Percentiles rank a stretch among this genome's conserved stretches.
Conservation (phyloP, 2,113 vertebrate species). For the Podarcis cretensis region DNA sequence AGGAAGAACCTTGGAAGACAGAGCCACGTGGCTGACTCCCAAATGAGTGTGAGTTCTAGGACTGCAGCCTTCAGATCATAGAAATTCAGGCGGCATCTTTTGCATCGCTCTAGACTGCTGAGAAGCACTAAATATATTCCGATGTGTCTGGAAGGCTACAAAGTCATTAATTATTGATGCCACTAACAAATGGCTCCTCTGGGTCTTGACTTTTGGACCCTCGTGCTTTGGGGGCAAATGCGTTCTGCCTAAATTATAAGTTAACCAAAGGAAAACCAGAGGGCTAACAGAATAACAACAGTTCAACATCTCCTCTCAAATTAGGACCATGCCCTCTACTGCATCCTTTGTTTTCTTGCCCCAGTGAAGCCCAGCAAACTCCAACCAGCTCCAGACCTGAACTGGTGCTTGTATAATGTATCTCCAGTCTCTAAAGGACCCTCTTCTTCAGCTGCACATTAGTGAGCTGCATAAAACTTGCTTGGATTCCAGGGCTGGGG, state of each 20-base stretch:
- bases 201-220: constrained; percentile 20
- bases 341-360: background rate
- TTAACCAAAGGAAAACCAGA: background rate
- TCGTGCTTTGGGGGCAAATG: background rate
- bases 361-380: too few relatives aligned
- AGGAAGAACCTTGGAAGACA: background rate
- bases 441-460: too few relatives aligned
- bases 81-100: background rate
- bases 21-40: background rate
- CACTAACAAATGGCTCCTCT: constrained; percentile 5
- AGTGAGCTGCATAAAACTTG: too few relatives aligned
- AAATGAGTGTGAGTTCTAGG: background rate
- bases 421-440: too few relatives aligned
- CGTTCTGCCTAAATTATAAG: constrained; percentile 14
- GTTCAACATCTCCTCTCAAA: background rate
- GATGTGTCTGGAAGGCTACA: constrained; percentile 12
- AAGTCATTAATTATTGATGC: constrained; percentile 13
- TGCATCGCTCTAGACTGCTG: constrained; percentile 1
- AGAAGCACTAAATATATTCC: constrained; percentile 6
- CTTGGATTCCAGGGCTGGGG: too few relatives aligned
- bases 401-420: too few relatives aligned
- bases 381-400: too few relatives aligned
- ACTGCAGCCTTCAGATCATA: background rate
- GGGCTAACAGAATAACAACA: background rate
- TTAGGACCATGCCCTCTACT: background rate